These are phyloP conservation scores for Carcina quercana DNA, from an alignment of 2,888 invertebrate genomes.

Conservation along the genomic window DNA sequence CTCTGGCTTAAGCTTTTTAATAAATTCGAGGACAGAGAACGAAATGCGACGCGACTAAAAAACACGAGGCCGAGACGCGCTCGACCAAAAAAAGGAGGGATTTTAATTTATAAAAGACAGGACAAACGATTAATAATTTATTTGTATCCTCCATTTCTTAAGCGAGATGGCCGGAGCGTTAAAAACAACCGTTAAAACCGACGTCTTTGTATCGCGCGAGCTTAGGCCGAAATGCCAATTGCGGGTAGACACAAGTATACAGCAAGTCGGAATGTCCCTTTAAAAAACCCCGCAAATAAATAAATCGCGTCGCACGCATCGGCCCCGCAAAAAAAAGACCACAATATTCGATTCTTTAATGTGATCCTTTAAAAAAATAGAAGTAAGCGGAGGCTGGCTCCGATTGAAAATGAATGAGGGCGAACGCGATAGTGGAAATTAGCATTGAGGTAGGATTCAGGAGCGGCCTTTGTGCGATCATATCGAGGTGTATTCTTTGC, in stretches of 20 bases:
- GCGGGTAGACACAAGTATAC: constrained; percentile 74
- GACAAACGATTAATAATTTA: constrained; percentile 76
- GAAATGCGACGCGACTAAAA: constrained; percentile 62
- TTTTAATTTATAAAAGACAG: constrained; percentile 75
- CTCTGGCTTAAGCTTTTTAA: constrained; percentile 69
- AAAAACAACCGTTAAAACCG: constrained; percentile 74
- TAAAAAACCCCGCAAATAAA: constrained; percentile 72
- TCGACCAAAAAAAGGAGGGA: constrained; percentile 61
- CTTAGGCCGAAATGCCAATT: constrained; percentile 73
- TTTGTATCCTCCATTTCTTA: constrained; percentile 70
- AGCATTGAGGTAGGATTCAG: constrained; percentile 73
- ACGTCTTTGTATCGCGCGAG: constrained; percentile 70
- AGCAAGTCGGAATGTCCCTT: constrained; percentile 72
- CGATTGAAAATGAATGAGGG: constrained; percentile 75
- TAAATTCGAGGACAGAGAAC: constrained; percentile 68
- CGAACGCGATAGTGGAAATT: constrained; percentile 75
- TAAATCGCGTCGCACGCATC: constrained; percentile 72
- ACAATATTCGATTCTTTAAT: constrained; percentile 74
- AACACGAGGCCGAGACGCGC: constrained; percentile 46
- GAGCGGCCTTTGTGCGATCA: constrained; percentile 74
- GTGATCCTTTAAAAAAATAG: constrained; percentile 72
- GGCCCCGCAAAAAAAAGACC: constrained; percentile 61
- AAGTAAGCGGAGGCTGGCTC: constrained; percentile 62
- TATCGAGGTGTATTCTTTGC: constrained; percentile 75
- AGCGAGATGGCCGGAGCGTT: constrained; percentile 65